Evolutionary conservation across 2,797 vertebrate genomes (phyloP), one percentile per base, ranked within the genome.

Genomic region (Danio choprae): DNA sequence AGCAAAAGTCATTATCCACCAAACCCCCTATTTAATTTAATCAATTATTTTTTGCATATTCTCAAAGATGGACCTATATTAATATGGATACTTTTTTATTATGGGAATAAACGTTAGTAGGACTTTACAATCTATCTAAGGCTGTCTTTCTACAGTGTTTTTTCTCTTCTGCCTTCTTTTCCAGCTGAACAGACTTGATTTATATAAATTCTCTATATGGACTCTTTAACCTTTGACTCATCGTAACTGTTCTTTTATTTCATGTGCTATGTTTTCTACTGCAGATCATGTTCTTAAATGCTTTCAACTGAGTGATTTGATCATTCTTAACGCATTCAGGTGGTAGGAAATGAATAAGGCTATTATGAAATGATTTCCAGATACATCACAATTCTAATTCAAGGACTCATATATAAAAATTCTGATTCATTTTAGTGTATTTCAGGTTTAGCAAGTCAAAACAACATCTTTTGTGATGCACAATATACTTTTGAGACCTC

Each of bases 171-270:
- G 69, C 10, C 48, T 50, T 18, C 0, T 62, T 20, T 74, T 65
- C 18, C 2, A 29, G 13, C 41, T 46, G 4, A 46, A 58, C 51
- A 58, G 55, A 59, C 41, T 74, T 59, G 6, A n/a, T 59, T 74
- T 6, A 56, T 51, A 3, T 50, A 51, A 41, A 3, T 51, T 50
- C 9, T 67, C 16, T 56, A 10, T 41, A 65, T 29, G 62, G 9
- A 38, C 22, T 5, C n/a, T 41, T 75, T 63, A 48, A 40, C 38
- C 38, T 75, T 75, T 75, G 18, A 75, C 22, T 38, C 13, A 41
- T 36, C 15, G 36, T 68, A 16, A n/a, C 22, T 50, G 22, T 11
- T 51, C 9, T 51, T 48, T 68, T 22, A 22, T 65, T 65, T 44
- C 10, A 11, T 29, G 50, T 7, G 18, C n/a, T 15, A 6, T 55